Evolutionary conservation across 2,113 vertebrate genomes (phyloP), one percentile per base, ranked within the genome.

Genomic region (Phycodurus eques): DNA sequence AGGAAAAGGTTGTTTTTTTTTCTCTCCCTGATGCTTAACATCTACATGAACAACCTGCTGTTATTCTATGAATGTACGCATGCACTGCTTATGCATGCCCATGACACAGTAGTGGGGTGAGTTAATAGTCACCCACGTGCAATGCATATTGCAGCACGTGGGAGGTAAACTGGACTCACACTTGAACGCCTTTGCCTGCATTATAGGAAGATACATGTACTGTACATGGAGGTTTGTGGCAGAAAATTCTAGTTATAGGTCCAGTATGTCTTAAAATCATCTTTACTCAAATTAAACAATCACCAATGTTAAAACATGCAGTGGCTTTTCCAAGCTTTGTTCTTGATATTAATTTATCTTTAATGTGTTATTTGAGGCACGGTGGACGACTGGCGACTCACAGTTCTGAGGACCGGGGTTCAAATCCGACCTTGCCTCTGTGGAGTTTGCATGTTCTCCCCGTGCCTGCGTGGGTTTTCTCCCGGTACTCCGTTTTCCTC

Each of bases 141-240:
- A 27, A 59, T 71, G 77, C 79, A 79, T 68, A 77, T 59, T 81
- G 82, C 76, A 86, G 81, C 78, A 80, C 75, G 88, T 90, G 87
- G 88, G 88, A 90, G 88, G 82, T 86, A 82, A 85, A 81, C 73
- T 79, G 84, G 82, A 80, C 78, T 73, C 78, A 80, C 75, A 80
- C 83, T 75, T 67, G 64, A 15, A 70, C 73, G 46, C 54, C 39
- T 57, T 78, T 73, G 79, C 71, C 71, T 78, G 68, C 17, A 46
- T 65, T 59, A 46, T 42, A 71, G 65, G 35, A 77, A 81, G 72
- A 67, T 53, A 67, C 35, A 35, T 35, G 51, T 17, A 35, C 17
- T 2, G 51, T n/a, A 20, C 19, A 49, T 12, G 17, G 1, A 73
- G 59, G 57, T 57, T 54, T 76, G 31, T 12, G 35, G 19, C 46